phyloP scores from a whole-genome alignment of 2,113 vertebrate species.

The Paratilapia polleni region DNA sequence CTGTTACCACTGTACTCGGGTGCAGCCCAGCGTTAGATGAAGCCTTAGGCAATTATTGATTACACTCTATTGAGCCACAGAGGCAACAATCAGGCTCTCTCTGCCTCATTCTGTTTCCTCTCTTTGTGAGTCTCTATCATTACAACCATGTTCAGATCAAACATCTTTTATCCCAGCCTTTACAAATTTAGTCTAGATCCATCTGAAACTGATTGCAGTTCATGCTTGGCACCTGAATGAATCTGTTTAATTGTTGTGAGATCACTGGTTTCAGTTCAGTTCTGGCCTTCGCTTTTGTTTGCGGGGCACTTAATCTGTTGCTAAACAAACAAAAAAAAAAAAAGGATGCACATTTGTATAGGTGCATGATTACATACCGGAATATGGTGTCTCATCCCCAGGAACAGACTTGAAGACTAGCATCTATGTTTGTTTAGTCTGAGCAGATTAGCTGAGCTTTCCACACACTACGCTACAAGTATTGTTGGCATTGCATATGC shows the following conservation, averaged over 20 bases:
- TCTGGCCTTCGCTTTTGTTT: neutral
- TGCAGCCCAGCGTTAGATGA: slow-evolving; percentile 54
- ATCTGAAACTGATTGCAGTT: neutral
- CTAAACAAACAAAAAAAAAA: neutral
- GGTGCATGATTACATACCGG: neutral
- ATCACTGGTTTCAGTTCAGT: neutral
- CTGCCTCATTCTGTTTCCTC: neutral
- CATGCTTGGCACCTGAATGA: neutral
- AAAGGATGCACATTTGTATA: neutral
- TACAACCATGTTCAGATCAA: slow-evolving; percentile 9
- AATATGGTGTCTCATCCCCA: neutral
- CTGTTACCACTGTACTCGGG: slow-evolving; percentile 53
- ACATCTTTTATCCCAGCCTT: neutral
- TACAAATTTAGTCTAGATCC: neutral
- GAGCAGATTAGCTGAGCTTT: neutral
- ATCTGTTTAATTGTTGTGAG: neutral
- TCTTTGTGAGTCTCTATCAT: slow-evolving; percentile 16
- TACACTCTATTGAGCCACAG: slow-evolving; percentile 58
- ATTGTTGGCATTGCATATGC: neutral
- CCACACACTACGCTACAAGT: neutral
- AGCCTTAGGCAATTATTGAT: slow-evolving; percentile 71
- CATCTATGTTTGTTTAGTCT: neutral
- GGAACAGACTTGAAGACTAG: neutral
- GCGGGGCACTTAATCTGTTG: neutral
- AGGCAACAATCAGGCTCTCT: slow-evolving; percentile 36